A percentile compares a stretch with the other conserved stretches of the same genome.
phyloP scores from a whole-genome alignment of 2,113 vertebrate genomes.

The Lepidothrix coronata region DNA sequence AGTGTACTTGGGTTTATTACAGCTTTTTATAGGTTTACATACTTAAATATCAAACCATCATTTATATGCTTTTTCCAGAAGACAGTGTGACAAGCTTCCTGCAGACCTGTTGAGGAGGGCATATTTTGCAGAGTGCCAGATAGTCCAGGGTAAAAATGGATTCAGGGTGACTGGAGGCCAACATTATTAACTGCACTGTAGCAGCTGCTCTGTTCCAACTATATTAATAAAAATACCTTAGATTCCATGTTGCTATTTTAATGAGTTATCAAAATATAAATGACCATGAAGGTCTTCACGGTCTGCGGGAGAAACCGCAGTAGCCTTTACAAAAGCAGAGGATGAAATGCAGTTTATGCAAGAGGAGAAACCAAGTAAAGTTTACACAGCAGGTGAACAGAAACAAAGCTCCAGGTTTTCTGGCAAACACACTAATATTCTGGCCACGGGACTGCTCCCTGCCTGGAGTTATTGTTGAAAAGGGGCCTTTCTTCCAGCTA shows the following conservation, averaged over 20 bases:
- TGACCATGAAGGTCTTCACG: neutral
- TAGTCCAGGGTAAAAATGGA: constrained; percentile 35
- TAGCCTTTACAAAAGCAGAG: neutral
- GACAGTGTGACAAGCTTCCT: neutral
- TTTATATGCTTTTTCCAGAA: neutral
- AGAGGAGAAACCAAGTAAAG: neutral
- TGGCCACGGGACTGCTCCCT: neutral
- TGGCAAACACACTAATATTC: neutral
- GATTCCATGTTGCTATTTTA: constrained; percentile 47
- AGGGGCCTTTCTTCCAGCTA: neutral
- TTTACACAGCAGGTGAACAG: constrained; percentile 9
- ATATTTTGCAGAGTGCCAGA: neutral
- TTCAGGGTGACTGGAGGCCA: neutral
- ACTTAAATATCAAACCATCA: neutral
- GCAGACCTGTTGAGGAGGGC: neutral
- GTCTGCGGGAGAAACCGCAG: neutral
- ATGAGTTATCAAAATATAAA: constrained; percentile 20
- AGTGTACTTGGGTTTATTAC: neutral
- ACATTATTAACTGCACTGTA: neutral
- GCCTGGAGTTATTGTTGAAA: neutral
- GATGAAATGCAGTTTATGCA: neutral
- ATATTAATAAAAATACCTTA: constrained; percentile 5
- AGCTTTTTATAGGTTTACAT: neutral
- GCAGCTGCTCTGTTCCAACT: constrained; percentile 40
- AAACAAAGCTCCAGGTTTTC: neutral